Base-by-base conservation (phyloP, 1,140 invertebrate genomes). In the Meloidogyne floridensis region DNA sequence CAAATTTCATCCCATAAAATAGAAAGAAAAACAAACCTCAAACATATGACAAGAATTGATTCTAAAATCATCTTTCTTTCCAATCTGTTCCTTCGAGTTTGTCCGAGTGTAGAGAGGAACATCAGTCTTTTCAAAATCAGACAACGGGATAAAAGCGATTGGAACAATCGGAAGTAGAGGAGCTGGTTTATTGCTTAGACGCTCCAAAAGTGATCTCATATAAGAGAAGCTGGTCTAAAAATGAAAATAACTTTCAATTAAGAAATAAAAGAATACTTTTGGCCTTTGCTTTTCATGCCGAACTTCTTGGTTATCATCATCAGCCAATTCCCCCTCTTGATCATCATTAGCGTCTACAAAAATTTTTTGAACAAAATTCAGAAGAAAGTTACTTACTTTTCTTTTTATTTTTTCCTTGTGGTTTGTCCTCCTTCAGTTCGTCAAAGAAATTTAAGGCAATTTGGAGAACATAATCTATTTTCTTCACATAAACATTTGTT, bases 51-150 rank as follows among this genome's bases (percentile, higher is more conserved):
- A 87, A 0, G 87, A 88, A 84, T 91, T 91, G 82, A 91, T 87
- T 75, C 88, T 89, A 86, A 91, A 91, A 79, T 91, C 91, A 81
- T 88, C 90, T 51, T 88, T 83, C 81, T 90, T 91, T 18, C 90
- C 91, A 53, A 86, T 77, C 9, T 87, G 83, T 65, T 86, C 84
- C 3, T 59, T 82, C 13, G 65, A 76, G 47, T 83, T 83, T 56
- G 83, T 84, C 10, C 84, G 80, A 43, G 65, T 77, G 73, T 72
- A 81, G 32, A 86, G 84, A 7, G 85, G 80, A 43, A 86, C 84
- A 76, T 86, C 77, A 56, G 69, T 43, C 69, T 86, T 86, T 72
- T 86, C 84, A 53, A 81, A 86, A 47, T 86, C 84, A 15, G 77
- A 74, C n/a, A 86, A 70, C 13, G 84, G 84, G 51, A 83, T 83